Conservation (phyloP, 2,113 vertebrate species). For the Corvus cornix region DNA sequence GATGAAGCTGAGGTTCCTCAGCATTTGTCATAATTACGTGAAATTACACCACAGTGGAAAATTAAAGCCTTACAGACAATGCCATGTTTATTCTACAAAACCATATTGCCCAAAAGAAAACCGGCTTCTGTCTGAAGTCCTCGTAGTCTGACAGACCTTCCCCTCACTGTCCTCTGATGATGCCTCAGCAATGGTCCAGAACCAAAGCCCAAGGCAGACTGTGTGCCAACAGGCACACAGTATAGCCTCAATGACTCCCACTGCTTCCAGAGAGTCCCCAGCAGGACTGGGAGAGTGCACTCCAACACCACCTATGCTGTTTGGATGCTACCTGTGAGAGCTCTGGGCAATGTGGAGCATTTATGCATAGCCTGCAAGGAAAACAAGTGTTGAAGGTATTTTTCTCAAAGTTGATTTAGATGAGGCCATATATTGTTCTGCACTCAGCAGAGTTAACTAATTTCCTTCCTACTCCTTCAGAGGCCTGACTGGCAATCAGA, state of each 20-base stretch:
- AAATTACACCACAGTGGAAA: not conserved
- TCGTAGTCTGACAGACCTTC: not conserved
- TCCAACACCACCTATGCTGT: not conserved
- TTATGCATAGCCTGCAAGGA: not conserved
- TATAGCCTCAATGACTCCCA: not conserved
- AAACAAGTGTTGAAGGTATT: not conserved
- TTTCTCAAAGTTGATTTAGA: not conserved
- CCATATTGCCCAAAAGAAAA: not conserved
- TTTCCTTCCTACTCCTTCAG: not conserved
- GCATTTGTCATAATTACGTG: not conserved
- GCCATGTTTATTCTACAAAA: not conserved
- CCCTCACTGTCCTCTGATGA: not conserved
- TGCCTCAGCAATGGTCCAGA: not conserved
- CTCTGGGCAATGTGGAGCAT: not conserved
- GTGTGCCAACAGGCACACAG: not conserved
- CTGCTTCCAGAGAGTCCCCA: not conserved
- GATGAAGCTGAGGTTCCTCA: not conserved
- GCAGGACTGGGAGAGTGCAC: not conserved
- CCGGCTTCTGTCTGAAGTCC: not conserved
- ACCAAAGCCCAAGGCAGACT: not conserved
- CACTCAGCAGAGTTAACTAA: not conserved
- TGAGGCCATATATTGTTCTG: not conserved
- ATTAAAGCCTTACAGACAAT: not conserved
- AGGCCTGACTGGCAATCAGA: not conserved
- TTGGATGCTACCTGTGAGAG: not conserved